Base-by-base conservation (phyloP, 2,888 invertebrate genomes). In the Epinotia ramella region DNA sequence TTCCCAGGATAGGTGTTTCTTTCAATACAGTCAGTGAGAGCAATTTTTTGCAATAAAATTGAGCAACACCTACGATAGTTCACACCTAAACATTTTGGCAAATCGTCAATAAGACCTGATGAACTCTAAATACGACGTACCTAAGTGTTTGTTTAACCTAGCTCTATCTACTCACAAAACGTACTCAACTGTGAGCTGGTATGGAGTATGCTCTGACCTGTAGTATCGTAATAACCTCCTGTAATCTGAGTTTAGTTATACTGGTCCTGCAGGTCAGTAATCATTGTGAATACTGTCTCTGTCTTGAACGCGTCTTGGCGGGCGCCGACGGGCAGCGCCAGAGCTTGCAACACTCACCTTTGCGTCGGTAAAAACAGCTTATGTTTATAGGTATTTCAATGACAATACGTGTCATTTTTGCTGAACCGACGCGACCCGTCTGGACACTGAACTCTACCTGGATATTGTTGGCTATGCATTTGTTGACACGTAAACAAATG, bases 301-400 rank as follows among this genome's bases (percentile, higher is more conserved):
- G n/a, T n/a, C 53, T 49, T 49, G 16, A n/a, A 49, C 49, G 49
- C 49, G 49, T 12, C 2, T 4, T 16, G 16, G 59, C 68, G 83
- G 88, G 88, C 89, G 89, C 89, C 89, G 84, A 78, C 89, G 84
- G 78, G 81, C 84, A 83, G 88, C 91, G 90, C 88, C 89, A 88
- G 82, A 81, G 85, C 81, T 92, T 92, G 91, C 93, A 89, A 92
- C 92, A 93, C 81, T 79, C 68, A 79, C 71, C 83, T 80, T 77
- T 79, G 71, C 78, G 18, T 18, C 13, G 60, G 16, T 62, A 33
- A 4, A 33, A 62, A 62, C 7, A 33, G 62, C 62, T 62, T 62
- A 62, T n/a, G 60, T n/a, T 16, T 4, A 33, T 33, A n/a, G 12
- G 3, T 6, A n/a, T 33, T 33, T 62, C 62, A 9, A 33, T n/a